Evolutionary conservation across 2,888 invertebrate species (phyloP), one percentile per base, ranked within the genome.

Genomic region (Perizoma affinitatum): DNA sequence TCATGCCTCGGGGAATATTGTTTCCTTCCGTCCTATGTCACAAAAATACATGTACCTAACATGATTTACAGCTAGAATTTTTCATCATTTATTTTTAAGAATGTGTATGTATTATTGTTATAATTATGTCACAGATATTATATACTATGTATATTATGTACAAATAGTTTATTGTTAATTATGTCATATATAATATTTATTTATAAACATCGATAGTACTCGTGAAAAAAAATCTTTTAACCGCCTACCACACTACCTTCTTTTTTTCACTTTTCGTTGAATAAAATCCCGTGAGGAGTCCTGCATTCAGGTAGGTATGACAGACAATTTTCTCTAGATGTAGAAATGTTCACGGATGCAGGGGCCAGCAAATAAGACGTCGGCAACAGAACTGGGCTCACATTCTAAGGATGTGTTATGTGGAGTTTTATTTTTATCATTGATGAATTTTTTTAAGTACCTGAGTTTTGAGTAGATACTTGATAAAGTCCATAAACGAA

Each of bases 291-390:
- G 5, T 34, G 5, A 22, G 9, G 33, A 45, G 8, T 40, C 9
- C 41, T 42, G 35, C 22, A 46, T 46, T 41, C 38, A 38, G 52
- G 56, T 36, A 42, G 10, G 6, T 22, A 65, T 52, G 58, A 51
- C 62, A 62, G 51, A 47, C 44, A 51, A 58, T 62, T 62, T 61
- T 48, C 47, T 55, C 47, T 55, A 58, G 51, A 51, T 48, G 36
- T 46, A 11, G 49, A 54, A 55, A 45, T 71, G 68, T 69, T 71
- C 63, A 71, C 66, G 71, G 71, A 67, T 61, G 66, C 63, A 64
- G 61, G 66, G 63, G 67, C 69, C 73, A 68, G 68, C 59, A 78
- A 82, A 80, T 83, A 69, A 73, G 66, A 78, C 77, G 79, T 79
- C 79, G 69, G 66, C 54, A 45, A 66, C 80, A 81, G 78, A 73